A percentile compares a stretch with the other conserved stretches of the same genome.
Conservation (phyloP, 2,797 vertebrate genomes). For the Potorous gilbertii region DNA sequence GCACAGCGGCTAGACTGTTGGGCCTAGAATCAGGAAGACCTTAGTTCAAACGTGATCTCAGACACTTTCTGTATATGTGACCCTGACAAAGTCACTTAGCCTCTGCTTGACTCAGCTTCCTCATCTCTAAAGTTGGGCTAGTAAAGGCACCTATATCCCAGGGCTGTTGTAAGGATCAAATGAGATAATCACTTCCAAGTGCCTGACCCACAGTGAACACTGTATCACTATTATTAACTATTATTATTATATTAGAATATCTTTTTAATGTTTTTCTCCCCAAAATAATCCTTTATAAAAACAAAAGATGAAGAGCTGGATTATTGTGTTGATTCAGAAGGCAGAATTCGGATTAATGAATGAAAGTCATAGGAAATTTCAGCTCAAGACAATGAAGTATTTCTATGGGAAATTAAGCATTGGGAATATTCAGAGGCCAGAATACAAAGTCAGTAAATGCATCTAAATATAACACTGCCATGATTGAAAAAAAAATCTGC, state of each 20-base stretch:
- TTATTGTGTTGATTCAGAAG: no score
- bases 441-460: neutral
- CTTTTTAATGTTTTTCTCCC: neutral
- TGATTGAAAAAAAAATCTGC: neutral
- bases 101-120: neutral
- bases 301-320: neutral
- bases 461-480: neutral
- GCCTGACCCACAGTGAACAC: neutral
- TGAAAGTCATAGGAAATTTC: neutral
- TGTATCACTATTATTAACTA: neutral
- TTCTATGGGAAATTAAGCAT: neutral
- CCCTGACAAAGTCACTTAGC: neutral
- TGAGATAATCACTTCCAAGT: neutral
- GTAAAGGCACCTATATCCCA: neutral
- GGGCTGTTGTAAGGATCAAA: neutral
- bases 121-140: neutral
- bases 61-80: neutral
- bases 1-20: neutral
- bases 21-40: neutral
- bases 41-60: neutral
- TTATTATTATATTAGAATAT: neutral
- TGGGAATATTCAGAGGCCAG: neutral
- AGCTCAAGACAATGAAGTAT: neutral
- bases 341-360: neutral
- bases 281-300: neutral